These are phyloP conservation scores for Phocoena phocoena DNA, from an alignment of 2,113 vertebrate genomes.

Conservation along the genomic window DNA sequence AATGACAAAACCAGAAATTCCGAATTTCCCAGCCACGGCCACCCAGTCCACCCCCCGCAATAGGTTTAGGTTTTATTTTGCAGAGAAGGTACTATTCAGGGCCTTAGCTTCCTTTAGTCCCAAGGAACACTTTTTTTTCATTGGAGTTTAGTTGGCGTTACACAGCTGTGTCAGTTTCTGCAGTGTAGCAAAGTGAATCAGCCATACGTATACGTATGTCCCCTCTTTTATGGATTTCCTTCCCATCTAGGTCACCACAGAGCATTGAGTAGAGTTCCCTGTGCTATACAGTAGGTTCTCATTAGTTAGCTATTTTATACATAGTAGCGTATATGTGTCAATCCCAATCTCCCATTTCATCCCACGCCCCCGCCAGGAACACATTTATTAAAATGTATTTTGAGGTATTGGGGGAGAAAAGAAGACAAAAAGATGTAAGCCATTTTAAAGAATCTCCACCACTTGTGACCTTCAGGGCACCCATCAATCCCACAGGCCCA, in stretches of 20 bases:
- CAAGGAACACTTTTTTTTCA: background rate
- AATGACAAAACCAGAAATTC: conserved; percentile 16
- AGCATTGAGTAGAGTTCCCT: no score
- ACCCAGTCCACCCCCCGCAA: background rate
- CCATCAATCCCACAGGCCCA: background rate
- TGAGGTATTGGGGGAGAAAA: background rate
- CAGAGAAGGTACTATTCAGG: background rate
- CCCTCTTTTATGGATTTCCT: no score
- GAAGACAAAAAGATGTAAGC: background rate
- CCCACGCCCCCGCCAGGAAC: background rate
- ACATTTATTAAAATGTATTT: conserved; percentile 41
- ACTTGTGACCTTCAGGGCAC: background rate
- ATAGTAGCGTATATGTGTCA: no score
- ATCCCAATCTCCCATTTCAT: no score
- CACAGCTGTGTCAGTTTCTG: no score
- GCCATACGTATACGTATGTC: no score
- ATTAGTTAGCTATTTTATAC: no score
- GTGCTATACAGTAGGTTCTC: no score
- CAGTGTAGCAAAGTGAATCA: no score
- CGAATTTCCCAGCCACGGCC: background rate
- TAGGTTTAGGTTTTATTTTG: conserved; percentile 21
- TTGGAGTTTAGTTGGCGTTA: no score
- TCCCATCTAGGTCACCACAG: no score
- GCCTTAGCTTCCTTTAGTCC: background rate
- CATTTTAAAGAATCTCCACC: background rate